Percentiles rank a stretch among this genome's conserved stretches.
These are phyloP conservation scores for Drosophila monieri DNA, from an alignment of 2,888 invertebrate species.

Conservation along the genomic window DNA sequence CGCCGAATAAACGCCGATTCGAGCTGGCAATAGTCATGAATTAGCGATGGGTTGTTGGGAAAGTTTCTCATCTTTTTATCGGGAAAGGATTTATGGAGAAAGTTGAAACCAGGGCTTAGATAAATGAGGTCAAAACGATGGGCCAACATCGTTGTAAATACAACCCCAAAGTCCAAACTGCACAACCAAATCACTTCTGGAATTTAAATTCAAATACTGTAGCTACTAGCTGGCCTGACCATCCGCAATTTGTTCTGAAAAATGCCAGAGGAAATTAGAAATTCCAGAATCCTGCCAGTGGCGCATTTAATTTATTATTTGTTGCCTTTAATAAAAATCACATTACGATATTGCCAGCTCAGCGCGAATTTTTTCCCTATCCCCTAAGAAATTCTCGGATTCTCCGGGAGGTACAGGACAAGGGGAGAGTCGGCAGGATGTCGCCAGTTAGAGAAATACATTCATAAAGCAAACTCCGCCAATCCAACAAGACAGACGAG, in stretches of 20 bases:
- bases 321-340: constrained; percentile 47
- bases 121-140: constrained; percentile 13
- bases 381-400: constrained; percentile 2
- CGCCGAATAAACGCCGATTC: constrained; percentile 21
- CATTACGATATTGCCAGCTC: constrained; percentile 37
- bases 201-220: constrained; percentile 5
- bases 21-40: constrained; percentile 12
- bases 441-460: constrained; percentile 52
- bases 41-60: constrained; percentile 2
- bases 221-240: background rate
- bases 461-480: constrained; percentile 62
- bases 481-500: constrained; percentile 30
- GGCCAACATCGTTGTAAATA: too few relatives aligned
- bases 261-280: constrained; percentile 14
- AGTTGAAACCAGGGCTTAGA: constrained; percentile 5
- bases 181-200: background rate
- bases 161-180: background rate
- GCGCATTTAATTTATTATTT: constrained; percentile 33
- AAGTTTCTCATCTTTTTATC: constrained; percentile 13
- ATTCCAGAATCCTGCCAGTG: constrained; percentile 15
- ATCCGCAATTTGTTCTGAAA: background rate
- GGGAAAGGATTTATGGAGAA: constrained; percentile 24
- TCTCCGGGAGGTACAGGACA: background rate
- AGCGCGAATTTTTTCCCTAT: constrained; percentile 28
- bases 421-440: constrained; percentile 7